Evolutionary conservation across 2,888 invertebrate genomes (phyloP), one percentile per base, ranked within the genome.

Genomic region (Lepidocyrtinus sp.): DNA sequence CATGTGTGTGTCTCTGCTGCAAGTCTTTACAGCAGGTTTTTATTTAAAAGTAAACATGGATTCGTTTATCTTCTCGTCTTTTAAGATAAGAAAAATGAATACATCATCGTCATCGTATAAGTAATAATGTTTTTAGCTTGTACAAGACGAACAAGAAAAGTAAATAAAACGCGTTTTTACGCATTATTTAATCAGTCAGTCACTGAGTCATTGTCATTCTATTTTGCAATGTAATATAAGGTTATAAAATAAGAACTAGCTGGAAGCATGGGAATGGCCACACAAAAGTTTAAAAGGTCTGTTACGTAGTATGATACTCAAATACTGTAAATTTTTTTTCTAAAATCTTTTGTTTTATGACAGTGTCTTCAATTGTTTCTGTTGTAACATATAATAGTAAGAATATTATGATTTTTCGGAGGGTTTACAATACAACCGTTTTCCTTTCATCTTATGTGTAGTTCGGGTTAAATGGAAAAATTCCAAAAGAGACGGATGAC

Each of bases 161-260:
- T 27, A 74, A 74, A 74, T 65, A 74, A 55, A 74, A 50, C 9
- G 26, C 24, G n/a, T 36, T 9, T n/a, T 61, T 71, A 50, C 26
- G 36, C 45, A n/a, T 63, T 72, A 25, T 73, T 73, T 73, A 73
- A 73, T 73, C 73, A 73, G 63, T 46, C 73, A 73, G 62, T 73
- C 61, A 61, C 50, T 50, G 50, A 50, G 50, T 50, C 50, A 50
- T 50, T 50, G 68, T 69, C 68, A 69, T 17, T 50, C 17, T 24
- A 46, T 15, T 1, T 22, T 46, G 55, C 50, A 50, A 69, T 50
- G 50, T 24, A 46, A 69, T 24, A 25, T 36, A 67, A 46, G 27
- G 65, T 61, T 19, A 17, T 61, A 12, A 21, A 12, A 61, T 19
- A n/a, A 15, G 17, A 59, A 5, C 59, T 3, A 59, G 59, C 5